phyloP scores from a whole-genome alignment of 2,113 vertebrate species.

The Clarias macrocephalus region DNA sequence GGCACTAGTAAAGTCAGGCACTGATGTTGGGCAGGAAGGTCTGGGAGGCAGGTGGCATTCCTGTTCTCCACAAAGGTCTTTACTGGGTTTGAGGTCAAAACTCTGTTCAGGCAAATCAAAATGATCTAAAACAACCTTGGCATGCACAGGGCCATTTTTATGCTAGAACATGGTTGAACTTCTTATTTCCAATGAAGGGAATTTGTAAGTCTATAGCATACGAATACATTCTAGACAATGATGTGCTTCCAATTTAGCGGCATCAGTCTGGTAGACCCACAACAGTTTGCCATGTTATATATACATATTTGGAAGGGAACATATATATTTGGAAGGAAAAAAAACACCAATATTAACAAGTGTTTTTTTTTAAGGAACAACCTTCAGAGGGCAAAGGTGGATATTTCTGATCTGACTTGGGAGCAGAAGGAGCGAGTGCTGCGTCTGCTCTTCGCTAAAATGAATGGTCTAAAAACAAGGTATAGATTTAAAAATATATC shows the following conservation, averaged over 20 bases:
- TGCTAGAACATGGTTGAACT: background rate
- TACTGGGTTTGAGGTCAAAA: background rate
- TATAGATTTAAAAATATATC: conserved; percentile 49
- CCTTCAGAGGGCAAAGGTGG: conserved; percentile 67
- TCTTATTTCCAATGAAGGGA: background rate
- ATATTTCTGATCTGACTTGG: conserved; percentile 84
- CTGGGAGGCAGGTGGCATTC: background rate
- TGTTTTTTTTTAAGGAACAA: conserved; percentile 66
- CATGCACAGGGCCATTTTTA: background rate
- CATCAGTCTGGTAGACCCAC: background rate
- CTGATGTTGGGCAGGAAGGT: background rate
- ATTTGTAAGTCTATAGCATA: background rate
- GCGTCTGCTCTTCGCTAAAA: conserved; percentile 84
- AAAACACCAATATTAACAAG: background rate
- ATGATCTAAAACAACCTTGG: too few relatives aligned
- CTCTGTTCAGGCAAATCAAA: background rate
- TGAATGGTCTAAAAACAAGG: conserved; percentile 76
- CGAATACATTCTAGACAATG: background rate
- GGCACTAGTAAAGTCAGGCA: too few relatives aligned
- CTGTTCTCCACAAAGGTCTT: background rate
- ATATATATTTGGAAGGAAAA: background rate
- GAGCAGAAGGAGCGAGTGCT: conserved; percentile 87
- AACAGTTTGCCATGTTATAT: background rate
- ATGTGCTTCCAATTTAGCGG: background rate
- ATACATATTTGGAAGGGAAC: too few relatives aligned